Evolutionary conservation across 2,797 vertebrate genomes (phyloP).

Genomic region (Botia kubotai): DNA sequence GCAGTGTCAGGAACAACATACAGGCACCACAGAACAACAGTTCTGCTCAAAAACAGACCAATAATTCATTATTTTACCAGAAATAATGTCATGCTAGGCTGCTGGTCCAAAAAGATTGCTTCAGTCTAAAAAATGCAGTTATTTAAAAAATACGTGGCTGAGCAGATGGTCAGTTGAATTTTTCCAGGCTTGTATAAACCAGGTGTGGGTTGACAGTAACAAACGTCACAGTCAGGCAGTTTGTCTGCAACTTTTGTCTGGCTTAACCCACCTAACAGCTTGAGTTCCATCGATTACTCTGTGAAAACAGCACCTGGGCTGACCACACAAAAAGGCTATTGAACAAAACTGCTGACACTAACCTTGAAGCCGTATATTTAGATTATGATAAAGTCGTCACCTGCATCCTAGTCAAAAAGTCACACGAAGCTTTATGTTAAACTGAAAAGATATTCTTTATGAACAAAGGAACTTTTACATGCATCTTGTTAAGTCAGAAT

Average conservation of each 20-base stretch:
- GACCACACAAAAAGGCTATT: constrained; percentile 2
- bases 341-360: constrained; percentile 13
- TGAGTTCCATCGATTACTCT: background rate
- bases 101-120: background rate
- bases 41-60: no score
- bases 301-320: constrained; percentile 33
- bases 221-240: background rate
- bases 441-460: no score
- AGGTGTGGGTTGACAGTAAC: background rate
- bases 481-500: no score
- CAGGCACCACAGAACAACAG: constrained; percentile 40
- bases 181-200: background rate
- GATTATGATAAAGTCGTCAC: constrained; percentile 29
- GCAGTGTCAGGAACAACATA: constrained; percentile 70
- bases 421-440: background rate
- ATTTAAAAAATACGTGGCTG: background rate
- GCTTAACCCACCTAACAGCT: background rate
- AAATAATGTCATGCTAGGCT: constrained; percentile 14
- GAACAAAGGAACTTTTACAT: no score
- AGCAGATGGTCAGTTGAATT: background rate
- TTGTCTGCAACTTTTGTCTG: background rate
- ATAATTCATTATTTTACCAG: background rate
- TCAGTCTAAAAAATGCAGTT: background rate
- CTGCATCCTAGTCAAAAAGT: background rate
- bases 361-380: constrained; percentile 39